Base-by-base conservation (phyloP, 1,140 invertebrate species). In the Venturia canescens region DNA sequence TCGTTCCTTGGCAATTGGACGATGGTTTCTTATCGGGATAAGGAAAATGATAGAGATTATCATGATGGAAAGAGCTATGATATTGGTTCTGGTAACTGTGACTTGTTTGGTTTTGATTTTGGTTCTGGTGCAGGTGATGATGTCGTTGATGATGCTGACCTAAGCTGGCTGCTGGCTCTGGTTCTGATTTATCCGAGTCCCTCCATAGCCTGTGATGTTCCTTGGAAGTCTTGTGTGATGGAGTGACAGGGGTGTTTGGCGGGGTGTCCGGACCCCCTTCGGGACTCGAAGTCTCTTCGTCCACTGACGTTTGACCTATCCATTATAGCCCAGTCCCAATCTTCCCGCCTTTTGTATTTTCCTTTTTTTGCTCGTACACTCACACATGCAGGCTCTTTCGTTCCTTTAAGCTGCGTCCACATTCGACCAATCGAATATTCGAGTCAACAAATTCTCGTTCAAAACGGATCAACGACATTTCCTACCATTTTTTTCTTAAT, bases 181-280 rank as follows among this genome's bases (percentile, higher is more conserved):
- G 85, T 74, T 90, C 88, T 74, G 84, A 87, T 83, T 86, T 87
- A 84, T 84, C 83, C 81, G 79, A 53, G 34, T 84, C 84, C 84
- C 78, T 86, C 88, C 82, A 88, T 13, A 74, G 82, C 69, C 63
- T 80, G 69, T 80, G 81, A 82, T 88, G 87, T 70, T 90, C 90
- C 90, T 81, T 88, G 80, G 85, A 85, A 83, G 83, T 89, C 89
- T 90, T 92, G 85, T 87, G 88, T 87, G 89, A 91, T 86, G 90
- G 89, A 79, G 89, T 91, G 80, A 91, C 91, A 29, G 90, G 90
- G 89, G 93, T 94, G 81, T 93, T 93, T 84, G 93, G 93, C 86
- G 91, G 91, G 83, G 93, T 94, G 87, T 93, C 91, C 87, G 92
- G 91, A 82, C 93, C 89, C 89, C 92, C 93, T 80, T 93, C 93